Percentiles rank a stretch among this genome's conserved stretches.
These are phyloP conservation scores for Bedellia somnulentella DNA, from an alignment of 2,888 invertebrate genomes.

Conservation along the genomic window DNA sequence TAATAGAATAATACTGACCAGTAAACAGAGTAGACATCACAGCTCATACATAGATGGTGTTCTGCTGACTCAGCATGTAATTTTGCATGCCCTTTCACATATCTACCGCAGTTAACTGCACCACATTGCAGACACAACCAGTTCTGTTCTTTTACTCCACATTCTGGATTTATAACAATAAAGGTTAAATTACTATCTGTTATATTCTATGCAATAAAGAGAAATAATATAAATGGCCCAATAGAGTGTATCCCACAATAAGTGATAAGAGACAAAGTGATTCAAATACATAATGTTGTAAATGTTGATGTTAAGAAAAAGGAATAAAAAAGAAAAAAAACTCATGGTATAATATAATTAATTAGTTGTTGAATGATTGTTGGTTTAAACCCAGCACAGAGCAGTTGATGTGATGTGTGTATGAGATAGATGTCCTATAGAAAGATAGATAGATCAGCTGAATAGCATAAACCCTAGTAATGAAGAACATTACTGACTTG, in stretches of 20 bases:
- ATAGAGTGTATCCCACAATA: no score
- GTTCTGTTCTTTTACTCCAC: conserved; percentile 65
- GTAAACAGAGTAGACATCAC: conserved; percentile 71
- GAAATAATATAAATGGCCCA: background rate
- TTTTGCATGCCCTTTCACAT: conserved; percentile 75
- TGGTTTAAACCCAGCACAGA: no score
- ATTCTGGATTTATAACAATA: conserved; percentile 44
- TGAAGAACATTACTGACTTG: no score
- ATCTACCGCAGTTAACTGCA: conserved; percentile 73
- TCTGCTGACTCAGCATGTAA: conserved; percentile 65
- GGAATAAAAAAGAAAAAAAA: background rate
- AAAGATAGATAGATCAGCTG: no score
- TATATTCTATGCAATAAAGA: background rate
- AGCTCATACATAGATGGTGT: conserved; percentile 78
- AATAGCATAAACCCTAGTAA: no score
- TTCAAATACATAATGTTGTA: background rate
- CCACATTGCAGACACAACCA: conserved; percentile 82
- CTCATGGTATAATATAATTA: no score
- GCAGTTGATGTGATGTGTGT: no score
- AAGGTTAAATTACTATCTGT: background rate
- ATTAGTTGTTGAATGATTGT: no score
- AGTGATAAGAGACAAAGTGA: background rate
- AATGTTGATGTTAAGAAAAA: background rate
- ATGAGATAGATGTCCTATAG: no score
- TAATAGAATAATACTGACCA: no score